Evolutionary conservation across 2,888 invertebrate genomes (phyloP).

Genomic region (Parnassius mnemosyne): DNA sequence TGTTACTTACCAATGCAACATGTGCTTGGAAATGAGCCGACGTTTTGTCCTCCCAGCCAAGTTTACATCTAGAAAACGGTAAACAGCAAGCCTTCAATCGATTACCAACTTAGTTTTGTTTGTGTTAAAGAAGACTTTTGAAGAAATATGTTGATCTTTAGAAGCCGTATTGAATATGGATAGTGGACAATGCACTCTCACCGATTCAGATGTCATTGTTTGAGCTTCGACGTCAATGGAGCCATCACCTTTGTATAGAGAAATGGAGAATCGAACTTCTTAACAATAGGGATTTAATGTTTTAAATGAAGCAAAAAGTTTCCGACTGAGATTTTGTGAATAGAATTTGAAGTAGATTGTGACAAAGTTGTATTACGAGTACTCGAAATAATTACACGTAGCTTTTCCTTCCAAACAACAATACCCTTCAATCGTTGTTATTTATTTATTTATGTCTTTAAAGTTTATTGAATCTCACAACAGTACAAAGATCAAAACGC

Average conservation of each 20-base stretch:
- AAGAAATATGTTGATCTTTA: conserved; percentile 13
- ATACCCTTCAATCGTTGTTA: too few relatives aligned
- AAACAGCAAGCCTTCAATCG: conserved; percentile 8
- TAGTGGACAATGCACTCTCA: conserved; percentile 60
- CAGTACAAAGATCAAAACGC: too few relatives aligned
- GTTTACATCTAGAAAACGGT: conserved; percentile 44
- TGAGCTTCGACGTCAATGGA: conserved; percentile 42
- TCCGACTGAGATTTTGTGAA: too few relatives aligned
- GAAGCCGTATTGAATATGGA: conserved; percentile 42
- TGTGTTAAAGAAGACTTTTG: conserved; percentile 32
- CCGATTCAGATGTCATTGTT: conserved; percentile 54
- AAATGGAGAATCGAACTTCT: too few relatives aligned
- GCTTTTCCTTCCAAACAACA: too few relatives aligned
- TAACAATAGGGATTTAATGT: not conserved
- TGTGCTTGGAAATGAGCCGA: conserved; percentile 42
- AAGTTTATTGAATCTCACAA: too few relatives aligned
- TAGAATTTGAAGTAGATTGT: too few relatives aligned
- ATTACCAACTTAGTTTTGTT: conserved; percentile 33
- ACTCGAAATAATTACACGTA: too few relatives aligned
- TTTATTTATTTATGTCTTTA: too few relatives aligned
- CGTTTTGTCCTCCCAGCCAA: conserved; percentile 42
- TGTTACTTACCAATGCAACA: conserved; percentile 49
- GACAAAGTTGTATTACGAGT: too few relatives aligned
- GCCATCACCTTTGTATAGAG: conserved; percentile 27
- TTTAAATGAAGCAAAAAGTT: not conserved